Base-by-base conservation (phyloP, 2,113 vertebrate species). In the Orycteropus afer region DNA sequence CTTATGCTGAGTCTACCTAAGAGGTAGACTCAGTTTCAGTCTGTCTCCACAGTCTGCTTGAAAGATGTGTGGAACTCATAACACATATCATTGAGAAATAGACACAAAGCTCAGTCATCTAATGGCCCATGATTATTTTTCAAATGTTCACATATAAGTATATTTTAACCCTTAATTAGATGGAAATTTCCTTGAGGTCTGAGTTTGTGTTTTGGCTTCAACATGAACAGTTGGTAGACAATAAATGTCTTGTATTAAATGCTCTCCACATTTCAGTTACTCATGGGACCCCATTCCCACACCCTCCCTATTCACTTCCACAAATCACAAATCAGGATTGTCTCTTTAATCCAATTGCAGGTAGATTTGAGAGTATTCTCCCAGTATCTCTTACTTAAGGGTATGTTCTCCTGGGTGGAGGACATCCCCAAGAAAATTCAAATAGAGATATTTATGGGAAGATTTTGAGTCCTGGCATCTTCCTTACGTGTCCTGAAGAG, bases 351-450 rank as follows among this genome's bases (percentile, higher is more conserved):
- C 14, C 34, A 84, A 80, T 79, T 42, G 74, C 12, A 40, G 53
- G 57, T 45, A 83, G 32, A 91, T 14, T 82, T 14, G 22, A 37
- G 40, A 71, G 23, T 73, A 47, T 91, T 87, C 23, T 88, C 77
- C 84, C 65, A 13, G 42, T n/a, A 40, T 55, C n/a, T 96, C 76
- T 29, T 69, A n/a, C 34, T 85, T 59, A 81, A 29, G 45, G 23
- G 7, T 3, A 18, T 47, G 42, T 69, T 69, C 63, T 83, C 11
- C 37, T 27, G 34, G 29, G 18, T 45, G 18, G 45, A 97, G 86
- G 96, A 84, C 69, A 92, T 86, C 92, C 82, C 90, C 91, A 49
- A 34, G 57, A 97, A 97, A 92, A 92, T 92, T 95, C 89, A 0
- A 18, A 7, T 25, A 8, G 51, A 17, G 32, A 9, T 0, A 47